Evolutionary conservation across 2,113 vertebrate genomes (phyloP).

Genomic region (Sclerurus mexicanus): DNA sequence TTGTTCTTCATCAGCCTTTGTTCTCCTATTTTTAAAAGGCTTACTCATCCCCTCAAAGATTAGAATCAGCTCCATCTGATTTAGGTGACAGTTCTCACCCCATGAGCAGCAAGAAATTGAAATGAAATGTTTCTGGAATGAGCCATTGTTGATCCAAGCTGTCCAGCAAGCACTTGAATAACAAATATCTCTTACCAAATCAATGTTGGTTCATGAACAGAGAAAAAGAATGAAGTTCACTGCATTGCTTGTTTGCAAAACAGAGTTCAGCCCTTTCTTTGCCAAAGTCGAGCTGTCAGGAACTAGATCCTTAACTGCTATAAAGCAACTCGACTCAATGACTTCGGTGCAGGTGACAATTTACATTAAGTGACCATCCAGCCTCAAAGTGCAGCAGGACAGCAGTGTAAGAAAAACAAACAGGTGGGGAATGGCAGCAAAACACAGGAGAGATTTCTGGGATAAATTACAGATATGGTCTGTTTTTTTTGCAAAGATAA

Average conservation of each 20-base stretch:
- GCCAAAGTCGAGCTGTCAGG: slow-evolving; percentile 7
- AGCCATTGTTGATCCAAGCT: slow-evolving; percentile 58
- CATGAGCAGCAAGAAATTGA: slow-evolving; percentile 50
- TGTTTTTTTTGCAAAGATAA: neutral
- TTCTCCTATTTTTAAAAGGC: slow-evolving; percentile 58
- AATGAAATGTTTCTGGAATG: slow-evolving; percentile 61
- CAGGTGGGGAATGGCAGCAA: neutral
- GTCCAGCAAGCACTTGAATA: slow-evolving; percentile 60
- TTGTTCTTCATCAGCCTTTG: slow-evolving; percentile 44
- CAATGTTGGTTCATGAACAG: slow-evolving; percentile 42
- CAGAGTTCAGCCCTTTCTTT: slow-evolving; percentile 28
- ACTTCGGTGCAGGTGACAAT: neutral
- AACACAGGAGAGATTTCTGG: neutral
- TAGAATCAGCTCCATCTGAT: slow-evolving; percentile 56
- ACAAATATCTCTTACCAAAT: slow-evolving; percentile 62
- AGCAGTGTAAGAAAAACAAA: neutral
- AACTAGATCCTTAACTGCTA: slow-evolving; percentile 1
- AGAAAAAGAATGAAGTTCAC: slow-evolving; percentile 48
- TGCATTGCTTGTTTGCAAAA: slow-evolving; percentile 54
- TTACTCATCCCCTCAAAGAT: slow-evolving; percentile 48
- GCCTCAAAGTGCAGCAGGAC: neutral
- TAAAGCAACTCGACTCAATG: neutral
- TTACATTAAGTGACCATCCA: neutral
- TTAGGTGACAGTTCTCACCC: slow-evolving; percentile 60
- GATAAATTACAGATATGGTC: neutral